A percentile compares a stretch with the other conserved stretches of the same genome.
Conservation (phyloP, 1,140 invertebrate species). For the Drosophila arizonae region DNA sequence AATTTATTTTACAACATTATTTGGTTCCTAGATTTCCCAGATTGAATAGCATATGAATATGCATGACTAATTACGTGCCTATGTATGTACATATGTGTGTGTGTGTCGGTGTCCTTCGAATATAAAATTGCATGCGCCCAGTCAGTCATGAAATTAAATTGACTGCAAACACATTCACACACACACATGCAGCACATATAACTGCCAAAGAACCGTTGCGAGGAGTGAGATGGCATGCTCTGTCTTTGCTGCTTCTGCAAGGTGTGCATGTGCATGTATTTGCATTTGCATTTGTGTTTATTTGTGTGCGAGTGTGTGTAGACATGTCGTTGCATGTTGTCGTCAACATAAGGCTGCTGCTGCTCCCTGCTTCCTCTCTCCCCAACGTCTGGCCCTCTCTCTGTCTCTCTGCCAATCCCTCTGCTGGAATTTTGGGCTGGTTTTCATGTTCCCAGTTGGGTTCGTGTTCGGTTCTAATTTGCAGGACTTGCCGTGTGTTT, state of each 20-base stretch:
- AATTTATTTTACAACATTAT: constrained; percentile 69
- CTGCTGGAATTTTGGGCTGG: constrained; percentile 51
- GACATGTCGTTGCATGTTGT: constrained; percentile 72
- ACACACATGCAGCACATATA: constrained; percentile 27
- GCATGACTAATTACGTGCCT: constrained; percentile 39
- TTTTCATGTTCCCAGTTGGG: constrained; percentile 26
- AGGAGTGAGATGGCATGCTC: constrained; percentile 14
- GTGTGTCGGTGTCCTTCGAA: constrained; percentile 68
- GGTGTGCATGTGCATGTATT: constrained; percentile 51
- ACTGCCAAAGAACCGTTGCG: constrained; percentile 23
- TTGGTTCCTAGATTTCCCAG: constrained; percentile 31
- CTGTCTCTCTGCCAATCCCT: constrained; percentile 20
- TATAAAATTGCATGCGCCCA: constrained; percentile 80
- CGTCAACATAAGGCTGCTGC: constrained; percentile 49
- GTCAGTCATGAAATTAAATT: constrained; percentile 83
- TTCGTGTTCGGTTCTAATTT: constrained; percentile 63
- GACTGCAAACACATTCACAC: constrained; percentile 77
- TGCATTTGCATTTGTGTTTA: constrained; percentile 20
- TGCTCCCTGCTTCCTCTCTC: background rate
- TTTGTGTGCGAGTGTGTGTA: constrained; percentile 22
- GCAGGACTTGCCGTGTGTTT: constrained; percentile 37
- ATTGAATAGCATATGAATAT: constrained; percentile 54
- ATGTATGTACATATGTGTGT: constrained; percentile 7
- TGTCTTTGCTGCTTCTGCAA: constrained; percentile 15
- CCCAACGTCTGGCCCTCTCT: background rate